phyloP scores from a whole-genome alignment of 2,113 vertebrate species.

The Pycnonotus jocosus region DNA sequence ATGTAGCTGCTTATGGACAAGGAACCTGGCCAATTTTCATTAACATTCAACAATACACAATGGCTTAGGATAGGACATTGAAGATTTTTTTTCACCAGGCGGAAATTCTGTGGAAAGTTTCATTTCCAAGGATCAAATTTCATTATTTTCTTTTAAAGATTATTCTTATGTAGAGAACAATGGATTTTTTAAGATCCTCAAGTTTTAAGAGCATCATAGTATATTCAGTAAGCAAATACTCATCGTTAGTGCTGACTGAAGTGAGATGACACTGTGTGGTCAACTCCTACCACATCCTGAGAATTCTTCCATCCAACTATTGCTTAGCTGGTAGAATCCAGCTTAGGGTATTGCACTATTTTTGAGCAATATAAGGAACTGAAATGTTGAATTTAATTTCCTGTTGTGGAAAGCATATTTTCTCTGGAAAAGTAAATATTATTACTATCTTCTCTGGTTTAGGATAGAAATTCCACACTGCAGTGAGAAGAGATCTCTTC shows the following conservation, averaged over 20 bases:
- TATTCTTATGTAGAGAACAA: not conserved
- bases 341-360: not conserved
- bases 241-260: not conserved
- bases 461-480: not conserved
- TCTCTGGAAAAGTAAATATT: not conserved
- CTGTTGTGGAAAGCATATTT: not conserved
- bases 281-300: not conserved
- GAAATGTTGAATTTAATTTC: not conserved
- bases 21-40: not conserved
- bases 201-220: not conserved
- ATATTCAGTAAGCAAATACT: not conserved
- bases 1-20: not conserved
- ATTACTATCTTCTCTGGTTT: not conserved
- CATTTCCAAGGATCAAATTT: not conserved
- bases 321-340: not conserved
- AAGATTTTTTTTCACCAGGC: not conserved
- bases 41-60: not conserved
- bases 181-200: not conserved
- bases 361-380: not conserved
- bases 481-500: not conserved
- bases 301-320: not conserved
- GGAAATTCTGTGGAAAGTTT: not conserved
- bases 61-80: not conserved
- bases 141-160: not conserved
- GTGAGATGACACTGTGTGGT: not conserved